These are phyloP conservation scores for Neotoma lepida DNA, from an alignment of 2,113 vertebrate species.

Conservation along the genomic window DNA sequence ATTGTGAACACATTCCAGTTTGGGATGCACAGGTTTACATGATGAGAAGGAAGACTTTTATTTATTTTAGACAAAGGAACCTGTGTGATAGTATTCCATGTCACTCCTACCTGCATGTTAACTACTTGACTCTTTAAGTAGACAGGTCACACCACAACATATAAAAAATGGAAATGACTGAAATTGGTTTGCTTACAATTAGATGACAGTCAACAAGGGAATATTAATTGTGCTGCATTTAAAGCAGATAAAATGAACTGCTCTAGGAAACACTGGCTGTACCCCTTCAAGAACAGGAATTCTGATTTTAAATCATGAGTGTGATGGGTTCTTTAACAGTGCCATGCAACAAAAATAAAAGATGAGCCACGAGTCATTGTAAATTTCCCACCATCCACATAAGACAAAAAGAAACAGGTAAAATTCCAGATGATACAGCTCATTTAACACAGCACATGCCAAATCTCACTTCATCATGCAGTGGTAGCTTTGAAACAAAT, in stretches of 20 bases:
- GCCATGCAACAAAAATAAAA: background rate
- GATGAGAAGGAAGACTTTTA: background rate
- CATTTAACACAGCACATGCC: background rate
- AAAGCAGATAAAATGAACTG: background rate
- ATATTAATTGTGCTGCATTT: background rate
- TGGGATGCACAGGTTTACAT: background rate
- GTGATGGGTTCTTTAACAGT: background rate
- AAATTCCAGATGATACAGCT: background rate
- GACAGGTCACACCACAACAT: too few species aligned
- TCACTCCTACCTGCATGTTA: background rate
- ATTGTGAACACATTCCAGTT: accelerated
- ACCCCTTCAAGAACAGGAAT: background rate
- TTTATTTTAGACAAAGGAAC: background rate
- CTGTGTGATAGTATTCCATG: background rate
- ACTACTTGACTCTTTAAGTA: background rate
- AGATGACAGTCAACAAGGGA: background rate
- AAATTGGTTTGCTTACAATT: background rate
- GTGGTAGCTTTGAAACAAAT: background rate
- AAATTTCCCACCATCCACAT: background rate
- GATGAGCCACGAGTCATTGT: background rate
- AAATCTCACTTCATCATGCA: background rate
- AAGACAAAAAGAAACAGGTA: background rate
- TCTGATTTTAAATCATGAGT: slow-evolving; percentile 6
- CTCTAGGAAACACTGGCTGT: background rate
- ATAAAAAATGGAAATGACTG: background rate